A percentile compares a stretch with the other conserved stretches of the same genome.
Evolutionary conservation across 2,888 invertebrate species (phyloP).

Genomic region (Stenchaetothrips biformis): DNA sequence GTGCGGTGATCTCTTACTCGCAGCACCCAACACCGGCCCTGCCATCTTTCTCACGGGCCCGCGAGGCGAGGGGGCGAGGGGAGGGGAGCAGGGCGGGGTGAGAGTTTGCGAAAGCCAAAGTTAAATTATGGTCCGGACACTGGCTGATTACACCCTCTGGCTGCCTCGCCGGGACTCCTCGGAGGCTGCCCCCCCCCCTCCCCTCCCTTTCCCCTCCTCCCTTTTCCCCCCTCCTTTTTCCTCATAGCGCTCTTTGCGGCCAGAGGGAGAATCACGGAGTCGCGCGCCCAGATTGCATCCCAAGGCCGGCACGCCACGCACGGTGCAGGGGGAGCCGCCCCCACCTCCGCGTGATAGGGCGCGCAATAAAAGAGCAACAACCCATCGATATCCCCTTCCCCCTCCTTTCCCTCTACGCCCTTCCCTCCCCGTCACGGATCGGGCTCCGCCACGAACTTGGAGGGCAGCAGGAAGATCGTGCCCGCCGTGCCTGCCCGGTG

Average conservation of each 20-base stretch:
- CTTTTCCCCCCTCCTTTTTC: too few relatives aligned
- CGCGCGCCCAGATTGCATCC: conserved; percentile 10
- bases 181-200: too few relatives aligned
- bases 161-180: too few relatives aligned
- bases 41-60: too few relatives aligned
- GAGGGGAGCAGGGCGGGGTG: too few relatives aligned
- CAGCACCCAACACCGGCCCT: too few relatives aligned
- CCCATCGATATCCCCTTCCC: background rate
- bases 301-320: conserved; percentile 8
- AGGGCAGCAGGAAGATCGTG: background rate
- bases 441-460: background rate
- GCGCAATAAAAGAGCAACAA: conserved; percentile 13
- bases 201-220: too few relatives aligned
- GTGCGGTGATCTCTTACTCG: too few relatives aligned
- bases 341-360: background rate
- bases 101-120: background rate
- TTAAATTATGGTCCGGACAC: conserved; percentile 17
- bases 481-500: too few relatives aligned
- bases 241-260: too few relatives aligned
- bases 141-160: background rate
- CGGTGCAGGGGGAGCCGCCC: background rate
- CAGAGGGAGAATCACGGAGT: background rate
- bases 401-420: background rate
- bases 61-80: too few relatives aligned
- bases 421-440: background rate